Evolutionary conservation across 2,113 vertebrate genomes (phyloP).

Genomic region (Silurus meridionalis): DNA sequence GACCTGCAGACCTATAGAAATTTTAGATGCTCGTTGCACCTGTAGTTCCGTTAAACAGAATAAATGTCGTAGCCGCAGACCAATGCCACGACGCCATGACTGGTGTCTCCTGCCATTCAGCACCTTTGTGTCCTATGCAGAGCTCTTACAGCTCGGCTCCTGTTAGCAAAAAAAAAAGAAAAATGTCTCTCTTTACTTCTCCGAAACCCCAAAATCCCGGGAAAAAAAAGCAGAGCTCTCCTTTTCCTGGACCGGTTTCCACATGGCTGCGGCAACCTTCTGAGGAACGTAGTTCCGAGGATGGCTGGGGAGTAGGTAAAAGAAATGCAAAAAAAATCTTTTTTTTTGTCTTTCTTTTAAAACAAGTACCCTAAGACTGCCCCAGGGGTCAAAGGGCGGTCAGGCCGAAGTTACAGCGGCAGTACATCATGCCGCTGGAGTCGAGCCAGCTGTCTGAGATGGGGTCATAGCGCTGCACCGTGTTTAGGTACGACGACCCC

Average conservation of each 20-base stretch:
- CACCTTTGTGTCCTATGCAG: background rate
- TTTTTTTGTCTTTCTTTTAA: constrained; percentile 53
- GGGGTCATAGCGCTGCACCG: constrained; percentile 93
- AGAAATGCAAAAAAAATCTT: constrained; percentile 45
- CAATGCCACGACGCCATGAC: constrained; percentile 9
- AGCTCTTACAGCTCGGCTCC: background rate
- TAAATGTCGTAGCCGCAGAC: background rate
- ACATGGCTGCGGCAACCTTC: background rate
- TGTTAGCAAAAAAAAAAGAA: background rate
- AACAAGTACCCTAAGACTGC: constrained; percentile 51
- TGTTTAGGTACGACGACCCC: constrained; percentile 95
- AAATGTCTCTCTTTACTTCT: background rate
- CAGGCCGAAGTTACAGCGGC: constrained; percentile 96
- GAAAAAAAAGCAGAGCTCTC: background rate
- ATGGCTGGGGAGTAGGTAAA: constrained; percentile 33
- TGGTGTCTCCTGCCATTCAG: background rate
- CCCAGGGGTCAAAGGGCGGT: constrained; percentile 87
- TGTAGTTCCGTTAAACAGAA: constrained; percentile 53
- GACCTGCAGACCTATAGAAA: constrained; percentile 31
- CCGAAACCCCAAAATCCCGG: background rate
- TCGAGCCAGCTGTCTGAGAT: constrained; percentile 93
- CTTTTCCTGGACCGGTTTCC: background rate
- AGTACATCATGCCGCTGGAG: constrained; percentile 93
- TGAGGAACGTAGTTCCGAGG: constrained; percentile 11
- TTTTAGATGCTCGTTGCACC: constrained; percentile 39